Conservation (phyloP, 2,797 vertebrate species). For the Staurois parvus region DNA sequence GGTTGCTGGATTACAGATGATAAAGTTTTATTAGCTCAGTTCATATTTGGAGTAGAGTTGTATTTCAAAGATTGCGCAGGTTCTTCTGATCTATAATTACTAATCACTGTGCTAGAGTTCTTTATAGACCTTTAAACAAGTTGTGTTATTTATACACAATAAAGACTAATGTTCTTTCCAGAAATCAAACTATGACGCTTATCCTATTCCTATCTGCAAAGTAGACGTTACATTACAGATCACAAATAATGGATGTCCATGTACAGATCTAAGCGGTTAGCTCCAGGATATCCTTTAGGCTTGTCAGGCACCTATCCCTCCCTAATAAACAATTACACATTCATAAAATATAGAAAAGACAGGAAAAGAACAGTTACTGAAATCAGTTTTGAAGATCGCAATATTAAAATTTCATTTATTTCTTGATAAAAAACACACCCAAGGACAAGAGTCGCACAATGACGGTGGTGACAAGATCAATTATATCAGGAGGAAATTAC, state of each 20-base stretch:
- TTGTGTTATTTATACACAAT: neutral
- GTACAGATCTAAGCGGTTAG: neutral
- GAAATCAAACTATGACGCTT: neutral
- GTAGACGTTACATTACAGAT: neutral
- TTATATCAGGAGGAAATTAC: neutral
- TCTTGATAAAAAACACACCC: neutral
- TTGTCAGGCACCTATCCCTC: neutral
- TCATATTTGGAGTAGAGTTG: too few species aligned
- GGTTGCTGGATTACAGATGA: too few species aligned
- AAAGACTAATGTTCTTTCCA: neutral
- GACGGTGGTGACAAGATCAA: neutral
- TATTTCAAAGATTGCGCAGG: too few species aligned
- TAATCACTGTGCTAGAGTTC: too few species aligned
- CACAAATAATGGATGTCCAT: neutral
- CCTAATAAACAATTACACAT: constrained; percentile 26
- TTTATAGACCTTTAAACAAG: too few species aligned
- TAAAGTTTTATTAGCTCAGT: too few species aligned
- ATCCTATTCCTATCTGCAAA: neutral
- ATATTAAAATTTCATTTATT: neutral
- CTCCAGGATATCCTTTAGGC: constrained; percentile 33
- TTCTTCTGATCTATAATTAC: too few species aligned
- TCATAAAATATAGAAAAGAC: constrained; percentile 7
- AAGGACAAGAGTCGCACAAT: neutral
- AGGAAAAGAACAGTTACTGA: neutral
- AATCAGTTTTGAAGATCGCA: neutral